Base-by-base conservation (phyloP, 2,113 vertebrate genomes). In the Tylochromis polylepis region DNA sequence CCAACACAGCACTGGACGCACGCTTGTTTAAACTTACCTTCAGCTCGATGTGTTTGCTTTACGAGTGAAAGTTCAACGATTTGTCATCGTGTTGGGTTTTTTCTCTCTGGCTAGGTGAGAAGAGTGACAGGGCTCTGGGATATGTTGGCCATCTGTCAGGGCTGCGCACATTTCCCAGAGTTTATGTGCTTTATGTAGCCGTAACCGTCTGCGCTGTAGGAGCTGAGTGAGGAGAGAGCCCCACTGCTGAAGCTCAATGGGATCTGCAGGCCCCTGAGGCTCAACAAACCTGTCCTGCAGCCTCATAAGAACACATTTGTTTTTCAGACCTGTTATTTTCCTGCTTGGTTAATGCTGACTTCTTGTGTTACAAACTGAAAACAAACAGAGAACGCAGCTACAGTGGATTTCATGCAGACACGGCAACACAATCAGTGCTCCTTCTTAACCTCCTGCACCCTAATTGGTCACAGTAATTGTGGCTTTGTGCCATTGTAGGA, bases 241-340 rank as follows among this genome's bases (percentile, higher is more conserved):
- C 10, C 58, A 83, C 51, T 62, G 84, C 22, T 72, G 77, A 41
- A 89, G 56, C 85, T 29, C 18, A 89, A 57, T 81, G 85, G 55
- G 89, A 89, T 87, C 90, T 70, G 79, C 79, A 57, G 83, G 77
- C 36, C 94, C 93, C 91, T 16, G 46, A 85, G 94, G 91, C 89
- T 86, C 83, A 86, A 84, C 83, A 92, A 95, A 96, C 94, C 94
- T 62, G 93, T 95, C 92, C 84, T 67, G 87, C 93, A 91, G 70
- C 88, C 91, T 93, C 59, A 86, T 55, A 85, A 60, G 57, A 82
- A 87, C 85, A 10, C 82, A 89, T 95, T 90, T 93, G 93, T 95
- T 95, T 93, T 92, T 93, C 88, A 92, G 92, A 84, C 83, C 24
- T 92, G 88, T 90, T 92, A 81, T 93, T 91, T 93, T 90, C 88